Evolutionary conservation across 2,113 vertebrate genomes (phyloP).

Genomic region (Thinocorus orbignyianus): DNA sequence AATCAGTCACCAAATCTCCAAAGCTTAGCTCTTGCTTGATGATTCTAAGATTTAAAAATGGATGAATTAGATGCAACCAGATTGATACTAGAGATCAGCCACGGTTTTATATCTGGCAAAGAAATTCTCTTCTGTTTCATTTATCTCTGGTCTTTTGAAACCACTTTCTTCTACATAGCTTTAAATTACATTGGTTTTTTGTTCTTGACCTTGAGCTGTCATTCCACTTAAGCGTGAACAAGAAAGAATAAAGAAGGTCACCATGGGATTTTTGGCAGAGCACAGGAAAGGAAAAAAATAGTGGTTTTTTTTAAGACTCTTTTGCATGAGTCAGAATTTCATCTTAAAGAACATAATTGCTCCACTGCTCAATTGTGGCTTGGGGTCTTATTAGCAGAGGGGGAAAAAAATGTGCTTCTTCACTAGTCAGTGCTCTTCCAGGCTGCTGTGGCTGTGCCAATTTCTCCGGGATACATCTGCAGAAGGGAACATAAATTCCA

Average conservation of each 20-base stretch:
- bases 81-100: not conserved
- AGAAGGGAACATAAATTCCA: not conserved
- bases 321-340: constrained; percentile 16
- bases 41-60: not conserved
- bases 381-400: not conserved
- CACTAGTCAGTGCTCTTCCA: not conserved
- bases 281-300: not conserved
- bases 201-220: not conserved
- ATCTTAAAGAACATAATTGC: constrained; percentile 2
- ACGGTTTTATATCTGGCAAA: not conserved
- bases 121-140: not conserved
- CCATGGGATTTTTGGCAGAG: not conserved
- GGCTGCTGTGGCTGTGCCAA: not conserved
- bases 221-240: not conserved
- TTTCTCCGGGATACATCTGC: not conserved
- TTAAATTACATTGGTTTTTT: not conserved
- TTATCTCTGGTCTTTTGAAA: not conserved
- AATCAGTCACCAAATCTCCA: not conserved
- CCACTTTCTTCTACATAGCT: not conserved
- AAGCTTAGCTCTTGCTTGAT: not conserved
- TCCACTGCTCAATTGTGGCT: not conserved
- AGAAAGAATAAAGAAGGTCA: not conserved
- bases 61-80: not conserved
- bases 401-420: not conserved
- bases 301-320: not conserved